phyloP scores from a whole-genome alignment of 2,113 vertebrate genomes.

The Phrynosoma platyrhinos region DNA sequence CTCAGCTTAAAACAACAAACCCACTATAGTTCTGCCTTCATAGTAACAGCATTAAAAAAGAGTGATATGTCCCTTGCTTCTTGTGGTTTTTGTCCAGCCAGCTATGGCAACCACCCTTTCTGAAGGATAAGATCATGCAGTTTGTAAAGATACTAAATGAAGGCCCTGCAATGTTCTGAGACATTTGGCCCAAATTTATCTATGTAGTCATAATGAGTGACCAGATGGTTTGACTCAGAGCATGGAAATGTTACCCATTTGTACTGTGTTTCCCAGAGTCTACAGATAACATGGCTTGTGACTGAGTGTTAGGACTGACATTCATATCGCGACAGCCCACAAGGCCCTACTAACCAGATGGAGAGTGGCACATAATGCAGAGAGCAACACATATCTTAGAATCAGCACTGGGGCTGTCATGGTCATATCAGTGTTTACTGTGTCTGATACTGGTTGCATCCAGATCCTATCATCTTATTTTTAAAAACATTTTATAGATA shows the following conservation, averaged over 20 bases:
- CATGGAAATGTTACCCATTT: not conserved
- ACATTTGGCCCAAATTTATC: not conserved
- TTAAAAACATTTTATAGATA: no score
- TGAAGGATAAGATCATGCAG: not conserved
- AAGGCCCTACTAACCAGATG: no score
- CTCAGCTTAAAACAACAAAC: not conserved
- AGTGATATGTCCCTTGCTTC: not conserved
- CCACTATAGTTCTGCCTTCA: not conserved
- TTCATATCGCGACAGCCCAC: no score
- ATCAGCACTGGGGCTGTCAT: no score
- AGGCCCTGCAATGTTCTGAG: not conserved
- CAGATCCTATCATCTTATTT: no score
- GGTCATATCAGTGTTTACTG: no score
- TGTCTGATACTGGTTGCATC: no score
- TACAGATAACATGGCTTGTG: not conserved
- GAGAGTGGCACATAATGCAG: no score
- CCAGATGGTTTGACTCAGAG: not conserved
- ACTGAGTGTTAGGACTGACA: no score
- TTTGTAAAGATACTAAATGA: not conserved
- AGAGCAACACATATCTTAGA: no score
- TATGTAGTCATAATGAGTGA: not conserved
- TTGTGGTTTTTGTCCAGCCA: not conserved
- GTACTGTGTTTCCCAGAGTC: not conserved
- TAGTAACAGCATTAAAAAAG: not conserved
- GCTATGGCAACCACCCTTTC: not conserved